phyloP scores from a whole-genome alignment of 2,888 invertebrate genomes.

The Pterobdella sp. region DNA sequence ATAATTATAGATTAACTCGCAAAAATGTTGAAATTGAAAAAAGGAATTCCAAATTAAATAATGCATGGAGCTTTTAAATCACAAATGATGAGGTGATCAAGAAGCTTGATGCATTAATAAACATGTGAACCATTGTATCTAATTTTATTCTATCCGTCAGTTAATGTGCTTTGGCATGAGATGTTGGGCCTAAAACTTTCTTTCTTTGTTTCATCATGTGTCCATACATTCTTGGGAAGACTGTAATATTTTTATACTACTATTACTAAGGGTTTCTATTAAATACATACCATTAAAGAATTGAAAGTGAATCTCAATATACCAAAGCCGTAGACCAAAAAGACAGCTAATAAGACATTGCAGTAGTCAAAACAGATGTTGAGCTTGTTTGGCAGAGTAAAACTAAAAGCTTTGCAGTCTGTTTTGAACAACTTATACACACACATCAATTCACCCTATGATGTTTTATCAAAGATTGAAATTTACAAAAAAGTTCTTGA shows the following conservation, averaged over 20 bases:
- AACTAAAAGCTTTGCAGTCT: background rate
- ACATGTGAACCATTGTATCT: too few relatives aligned
- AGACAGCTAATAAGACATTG: background rate
- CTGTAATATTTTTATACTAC: background rate
- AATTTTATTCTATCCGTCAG: too few relatives aligned
- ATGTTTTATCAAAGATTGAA: background rate
- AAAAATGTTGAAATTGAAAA: too few relatives aligned
- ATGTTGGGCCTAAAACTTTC: background rate
- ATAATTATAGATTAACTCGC: too few relatives aligned
- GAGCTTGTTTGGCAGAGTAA: background rate
- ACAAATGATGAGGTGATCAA: background rate
- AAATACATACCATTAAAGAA: background rate
- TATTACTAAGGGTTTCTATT: background rate
- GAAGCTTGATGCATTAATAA: too few relatives aligned
- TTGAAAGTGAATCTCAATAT: too few relatives aligned
- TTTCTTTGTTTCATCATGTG: conserved; percentile 1
- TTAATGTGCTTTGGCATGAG: background rate
- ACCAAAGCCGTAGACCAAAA: background rate
- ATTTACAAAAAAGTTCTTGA: background rate
- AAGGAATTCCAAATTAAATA: too few relatives aligned
- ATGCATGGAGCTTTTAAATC: too few relatives aligned
- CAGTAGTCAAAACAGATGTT: background rate
- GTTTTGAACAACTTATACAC: background rate
- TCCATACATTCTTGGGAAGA: background rate
- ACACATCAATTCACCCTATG: background rate